Evolutionary conservation across 2,888 invertebrate species (phyloP), one percentile per base, ranked within the genome.

Genomic region (Tridacna crocea): DNA sequence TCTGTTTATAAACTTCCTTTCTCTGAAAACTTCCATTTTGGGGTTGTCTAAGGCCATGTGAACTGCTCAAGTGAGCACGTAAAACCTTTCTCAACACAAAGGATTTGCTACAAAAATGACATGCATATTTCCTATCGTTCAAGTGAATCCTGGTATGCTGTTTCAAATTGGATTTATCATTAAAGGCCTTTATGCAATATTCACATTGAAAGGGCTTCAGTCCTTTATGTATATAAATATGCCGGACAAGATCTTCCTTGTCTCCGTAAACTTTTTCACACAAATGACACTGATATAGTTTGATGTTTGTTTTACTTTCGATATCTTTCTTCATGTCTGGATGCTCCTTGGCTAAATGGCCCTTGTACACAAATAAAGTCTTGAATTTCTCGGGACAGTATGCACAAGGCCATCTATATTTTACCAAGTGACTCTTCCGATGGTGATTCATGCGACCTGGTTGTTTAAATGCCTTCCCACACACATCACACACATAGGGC

Each of bases 131-230:
- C 12, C 27, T 36, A 10, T 19, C 46, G n/a, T 70, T 48, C 22
- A 47, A 26, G 48, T 70, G 51, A 22, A 17, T 51, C 26, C 51
- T 48, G 22, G 51, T 51, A 46, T 87, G 87, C 51, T 87, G 82
- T 22, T 81, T 82, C 76, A 84, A 75, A 76, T 87, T 87, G 51
- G 84, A 84, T 72, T 83, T 84, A 48, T 87, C 87, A 65, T 87
- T 87, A 47, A 87, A 87, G 19, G 61, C 76, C 68, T 83, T 84
- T 3, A 36, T 58, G 66, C 87, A 87, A 24, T 77, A 72, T n/a
- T 72, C 63, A 70, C 87, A 87, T 47, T 79, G 77, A 36, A 81
- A 87, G 17, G 83, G 83, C 72, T 84, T 87, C 17, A 81, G 55
- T 12, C 83, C 83, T 46, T 81, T 77, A 61, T 87, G 87, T n/a